Evolutionary conservation across 2,888 invertebrate species (phyloP).

Genomic region (Trypoxylon attenuatum): DNA sequence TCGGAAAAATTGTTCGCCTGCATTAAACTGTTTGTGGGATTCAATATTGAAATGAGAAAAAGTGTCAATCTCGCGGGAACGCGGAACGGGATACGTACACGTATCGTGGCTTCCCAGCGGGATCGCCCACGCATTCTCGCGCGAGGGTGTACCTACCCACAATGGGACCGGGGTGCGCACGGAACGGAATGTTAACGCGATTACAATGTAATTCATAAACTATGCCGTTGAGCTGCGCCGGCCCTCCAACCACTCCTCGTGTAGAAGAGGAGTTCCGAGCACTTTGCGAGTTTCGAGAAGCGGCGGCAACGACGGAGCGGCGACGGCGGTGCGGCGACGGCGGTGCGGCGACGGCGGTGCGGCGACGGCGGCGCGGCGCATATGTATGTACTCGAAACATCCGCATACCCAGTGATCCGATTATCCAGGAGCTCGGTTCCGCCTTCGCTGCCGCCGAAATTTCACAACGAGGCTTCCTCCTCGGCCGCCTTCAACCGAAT

Average conservation of each 20-base stretch:
- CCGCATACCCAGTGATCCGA: conserved; percentile 43
- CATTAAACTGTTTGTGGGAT: too few species aligned
- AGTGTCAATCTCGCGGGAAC: too few species aligned
- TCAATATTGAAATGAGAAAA: too few species aligned
- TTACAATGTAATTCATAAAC: conserved; percentile 61
- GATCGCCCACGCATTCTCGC: too few species aligned
- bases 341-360: too few species aligned
- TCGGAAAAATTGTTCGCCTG: too few species aligned
- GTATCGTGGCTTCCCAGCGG: too few species aligned
- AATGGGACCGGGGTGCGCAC: conserved; percentile 11
- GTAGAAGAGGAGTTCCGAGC: conserved; percentile 40
- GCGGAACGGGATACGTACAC: conserved; percentile 52
- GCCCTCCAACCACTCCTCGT: conserved; percentile 35
- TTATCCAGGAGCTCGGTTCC: conserved; percentile 37
- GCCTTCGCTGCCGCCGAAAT: neutral
- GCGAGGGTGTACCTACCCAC: conserved; percentile 6
- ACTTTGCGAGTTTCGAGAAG: conserved; percentile 47
- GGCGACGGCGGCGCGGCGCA: too few species aligned
- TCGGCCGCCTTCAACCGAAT: conserved; percentile 14
- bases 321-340: too few species aligned
- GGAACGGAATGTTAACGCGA: conserved; percentile 59
- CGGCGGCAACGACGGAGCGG: conserved; percentile 36
- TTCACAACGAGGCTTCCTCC: neutral
- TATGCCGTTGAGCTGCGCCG: conserved; percentile 46
- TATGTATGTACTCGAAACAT: conserved; percentile 37